These are phyloP conservation scores for Achlya flavicornis DNA, from an alignment of 2,888 invertebrate genomes.

Conservation along the genomic window DNA sequence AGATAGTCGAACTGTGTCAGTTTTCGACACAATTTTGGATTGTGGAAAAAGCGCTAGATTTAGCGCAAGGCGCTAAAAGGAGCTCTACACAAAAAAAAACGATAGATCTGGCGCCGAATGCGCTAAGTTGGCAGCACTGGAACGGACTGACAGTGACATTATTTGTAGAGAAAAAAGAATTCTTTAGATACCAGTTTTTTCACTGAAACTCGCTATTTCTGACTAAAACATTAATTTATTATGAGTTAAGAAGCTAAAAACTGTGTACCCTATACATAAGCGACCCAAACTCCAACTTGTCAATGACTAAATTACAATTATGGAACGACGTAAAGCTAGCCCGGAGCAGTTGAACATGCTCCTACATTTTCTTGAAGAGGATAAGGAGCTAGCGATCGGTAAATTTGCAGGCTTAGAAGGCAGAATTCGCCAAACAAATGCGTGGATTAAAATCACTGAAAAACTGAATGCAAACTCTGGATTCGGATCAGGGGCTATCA, in stretches of 20 bases:
- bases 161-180: too few relatives aligned
- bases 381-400: conserved; percentile 63
- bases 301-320: conserved; percentile 17
- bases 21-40: too few relatives aligned
- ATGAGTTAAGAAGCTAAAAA: neutral
- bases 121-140: too few relatives aligned
- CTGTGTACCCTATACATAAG: neutral
- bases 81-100: too few relatives aligned
- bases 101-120: too few relatives aligned
- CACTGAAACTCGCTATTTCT: neutral
- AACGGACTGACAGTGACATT: too few relatives aligned
- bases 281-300: neutral
- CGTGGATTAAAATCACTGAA: conserved; percentile 68
- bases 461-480: conserved; percentile 65
- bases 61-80: too few relatives aligned
- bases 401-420: conserved; percentile 62
- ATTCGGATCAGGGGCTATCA: conserved; percentile 65
- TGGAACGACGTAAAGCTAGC: conserved; percentile 62
- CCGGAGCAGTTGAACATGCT: conserved; percentile 68
- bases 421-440: conserved; percentile 60
- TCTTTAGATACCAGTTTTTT: neutral
- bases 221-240: neutral
- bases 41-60: too few relatives aligned
- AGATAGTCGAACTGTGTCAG: too few relatives aligned
- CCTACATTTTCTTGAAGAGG: conserved; percentile 60